These are phyloP conservation scores for Melanocharis versteri DNA, from an alignment of 2,113 vertebrate genomes.

Conservation along the genomic window DNA sequence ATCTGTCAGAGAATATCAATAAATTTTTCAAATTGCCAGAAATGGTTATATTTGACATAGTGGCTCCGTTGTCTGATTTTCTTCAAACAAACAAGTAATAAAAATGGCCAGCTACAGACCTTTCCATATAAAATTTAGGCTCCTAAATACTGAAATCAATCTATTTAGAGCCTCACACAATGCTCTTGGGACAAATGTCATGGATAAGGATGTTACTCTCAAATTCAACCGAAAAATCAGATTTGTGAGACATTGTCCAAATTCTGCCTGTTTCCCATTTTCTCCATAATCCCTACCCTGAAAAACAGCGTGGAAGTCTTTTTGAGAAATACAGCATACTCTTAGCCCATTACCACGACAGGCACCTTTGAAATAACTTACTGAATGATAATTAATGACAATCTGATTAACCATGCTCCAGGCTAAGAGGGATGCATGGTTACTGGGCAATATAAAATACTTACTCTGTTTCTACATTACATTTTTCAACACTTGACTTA, in stretches of 20 bases:
- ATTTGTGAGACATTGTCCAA: not conserved
- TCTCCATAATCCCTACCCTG: accelerated
- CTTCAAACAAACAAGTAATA: not conserved
- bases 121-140: not conserved
- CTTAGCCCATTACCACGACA: accelerated
- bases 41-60: not conserved
- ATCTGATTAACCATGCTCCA: not conserved
- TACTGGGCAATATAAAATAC: not conserved
- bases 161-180: not conserved
- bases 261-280: not conserved
- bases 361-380: not conserved
- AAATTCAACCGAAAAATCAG: not conserved
- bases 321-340: not conserved
- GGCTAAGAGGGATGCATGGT: not conserved
- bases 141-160: not conserved
- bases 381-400: not conserved
- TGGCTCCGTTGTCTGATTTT: not conserved
- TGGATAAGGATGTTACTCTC: not conserved
- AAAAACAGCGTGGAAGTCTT: not conserved
- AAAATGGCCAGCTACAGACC: not conserved
- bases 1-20: not conserved
- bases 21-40: not conserved
- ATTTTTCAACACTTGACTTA: not conserved
- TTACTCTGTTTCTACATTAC: not conserved
- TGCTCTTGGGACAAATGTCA: not conserved